Conservation (phyloP, 1,140 invertebrate species). For the Teleogryllus occipitalis region DNA sequence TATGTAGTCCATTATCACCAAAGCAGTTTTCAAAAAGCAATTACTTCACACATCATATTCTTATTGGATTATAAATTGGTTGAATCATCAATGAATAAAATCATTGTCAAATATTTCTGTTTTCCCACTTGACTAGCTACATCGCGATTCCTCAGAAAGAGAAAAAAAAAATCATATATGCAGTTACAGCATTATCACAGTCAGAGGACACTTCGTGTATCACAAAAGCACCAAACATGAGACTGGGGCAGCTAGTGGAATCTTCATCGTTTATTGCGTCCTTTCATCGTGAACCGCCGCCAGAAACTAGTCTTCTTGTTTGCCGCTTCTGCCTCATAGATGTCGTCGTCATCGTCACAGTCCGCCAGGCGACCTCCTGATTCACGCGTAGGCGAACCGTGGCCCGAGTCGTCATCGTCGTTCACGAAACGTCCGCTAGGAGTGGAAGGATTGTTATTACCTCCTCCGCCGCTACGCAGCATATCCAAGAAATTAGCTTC, state of each 20-base stretch:
- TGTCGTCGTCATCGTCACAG: conserved; percentile 39
- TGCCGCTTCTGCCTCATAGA: conserved; percentile 27
- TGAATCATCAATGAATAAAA: too few species aligned
- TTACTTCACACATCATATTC: too few species aligned
- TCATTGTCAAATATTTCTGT: neutral
- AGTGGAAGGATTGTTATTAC: conserved; percentile 24
- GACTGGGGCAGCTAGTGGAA: neutral
- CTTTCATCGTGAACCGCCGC: conserved; percentile 62
- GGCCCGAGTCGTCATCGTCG: conserved; percentile 46
- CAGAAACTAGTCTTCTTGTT: conserved; percentile 60
- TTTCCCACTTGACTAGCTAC: neutral
- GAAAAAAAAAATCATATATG: neutral
- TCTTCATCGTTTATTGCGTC: conserved; percentile 54
- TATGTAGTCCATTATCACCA: too few species aligned
- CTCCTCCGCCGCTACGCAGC: conserved; percentile 47
- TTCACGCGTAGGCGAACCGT: conserved; percentile 42
- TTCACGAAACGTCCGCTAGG: conserved; percentile 25
- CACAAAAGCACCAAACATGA: neutral
- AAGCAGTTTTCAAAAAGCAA: too few species aligned
- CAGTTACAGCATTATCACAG: conserved; percentile 9
- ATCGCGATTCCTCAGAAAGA: conserved; percentile 6
- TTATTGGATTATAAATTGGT: too few species aligned
- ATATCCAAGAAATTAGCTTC: conserved; percentile 63
- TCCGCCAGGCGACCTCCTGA: conserved; percentile 32
- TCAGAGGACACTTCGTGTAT: neutral